Conservation (phyloP, 2,113 vertebrate species). For the Camelus bactrianus region DNA sequence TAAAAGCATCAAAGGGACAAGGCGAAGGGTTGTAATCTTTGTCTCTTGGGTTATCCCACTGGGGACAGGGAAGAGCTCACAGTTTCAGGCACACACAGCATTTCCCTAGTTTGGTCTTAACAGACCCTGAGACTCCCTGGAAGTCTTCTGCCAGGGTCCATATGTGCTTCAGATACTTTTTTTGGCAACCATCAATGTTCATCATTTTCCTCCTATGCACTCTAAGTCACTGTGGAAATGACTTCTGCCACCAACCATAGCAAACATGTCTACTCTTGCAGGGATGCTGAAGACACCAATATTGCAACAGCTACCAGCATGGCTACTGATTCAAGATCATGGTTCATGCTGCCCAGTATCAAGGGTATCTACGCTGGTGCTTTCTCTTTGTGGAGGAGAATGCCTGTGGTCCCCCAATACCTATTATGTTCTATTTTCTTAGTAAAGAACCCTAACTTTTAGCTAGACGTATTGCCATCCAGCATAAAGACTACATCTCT, state of each 20-base stretch:
- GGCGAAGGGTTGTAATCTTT: neutral
- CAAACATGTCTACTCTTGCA: neutral
- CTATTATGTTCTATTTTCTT: neutral
- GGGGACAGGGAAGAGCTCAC: neutral
- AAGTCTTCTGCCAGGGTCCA: too few species aligned
- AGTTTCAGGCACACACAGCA: neutral
- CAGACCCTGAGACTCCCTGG: neutral
- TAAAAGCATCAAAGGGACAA: neutral
- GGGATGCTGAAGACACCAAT: neutral
- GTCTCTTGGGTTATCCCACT: neutral
- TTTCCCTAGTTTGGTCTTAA: neutral
- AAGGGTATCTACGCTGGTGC: neutral
- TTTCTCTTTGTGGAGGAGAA: neutral
- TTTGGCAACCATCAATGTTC: neutral
- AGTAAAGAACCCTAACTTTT: neutral
- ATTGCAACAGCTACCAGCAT: neutral
- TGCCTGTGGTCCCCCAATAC: neutral
- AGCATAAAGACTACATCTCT: neutral
- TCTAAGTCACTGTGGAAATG: neutral
- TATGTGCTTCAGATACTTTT: neutral
- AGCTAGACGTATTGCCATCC: neutral
- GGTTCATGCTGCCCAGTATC: neutral
- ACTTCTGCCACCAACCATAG: neutral
- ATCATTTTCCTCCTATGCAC: neutral
- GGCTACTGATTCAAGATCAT: neutral